A percentile compares a stretch with the other conserved stretches of the same genome.
phyloP scores from a whole-genome alignment of 2,797 vertebrate genomes.

The Hippocampus kuda region DNA sequence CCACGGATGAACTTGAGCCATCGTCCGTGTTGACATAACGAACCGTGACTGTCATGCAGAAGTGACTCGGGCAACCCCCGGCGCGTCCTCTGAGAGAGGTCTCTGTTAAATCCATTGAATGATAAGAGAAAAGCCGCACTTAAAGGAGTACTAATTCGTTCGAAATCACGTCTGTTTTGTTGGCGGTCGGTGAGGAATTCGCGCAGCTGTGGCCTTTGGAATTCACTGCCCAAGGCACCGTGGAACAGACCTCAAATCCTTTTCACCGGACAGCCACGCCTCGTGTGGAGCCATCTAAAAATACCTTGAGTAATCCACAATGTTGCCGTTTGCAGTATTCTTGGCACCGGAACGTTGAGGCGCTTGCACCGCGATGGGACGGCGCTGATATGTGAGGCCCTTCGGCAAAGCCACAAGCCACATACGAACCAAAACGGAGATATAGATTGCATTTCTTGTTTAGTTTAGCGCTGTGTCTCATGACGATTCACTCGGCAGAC shows the following conservation, averaged over 20 bases:
- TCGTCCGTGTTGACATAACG: constrained; percentile 10
- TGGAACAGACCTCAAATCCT: not conserved
- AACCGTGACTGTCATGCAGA: constrained; percentile 23
- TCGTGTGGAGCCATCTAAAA: too few relatives aligned
- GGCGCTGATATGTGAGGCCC: too few relatives aligned
- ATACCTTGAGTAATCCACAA: too few relatives aligned
- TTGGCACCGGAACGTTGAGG: too few relatives aligned
- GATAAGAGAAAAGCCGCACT: constrained; percentile 27
- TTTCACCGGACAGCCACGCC: not conserved
- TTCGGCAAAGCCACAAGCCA: too few relatives aligned
- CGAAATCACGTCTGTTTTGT: constrained; percentile 32
- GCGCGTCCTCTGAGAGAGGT: constrained; percentile 26
- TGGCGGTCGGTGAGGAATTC: constrained; percentile 31
- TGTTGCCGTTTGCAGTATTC: too few relatives aligned
- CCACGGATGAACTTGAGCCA: constrained; percentile 3
- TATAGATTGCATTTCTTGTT: too few relatives aligned
- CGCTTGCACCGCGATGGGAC: too few relatives aligned
- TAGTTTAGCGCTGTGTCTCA: too few relatives aligned
- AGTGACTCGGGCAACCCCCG: constrained; percentile 21
- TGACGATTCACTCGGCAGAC: too few relatives aligned
- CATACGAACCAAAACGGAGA: too few relatives aligned
- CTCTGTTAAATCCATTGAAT: constrained; percentile 43
- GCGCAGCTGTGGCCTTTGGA: constrained; percentile 39
- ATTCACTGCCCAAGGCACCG: not conserved
- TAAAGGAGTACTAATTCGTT: constrained; percentile 53